phyloP scores from a whole-genome alignment of 1,140 invertebrate species.

The Micrasema longulum region DNA sequence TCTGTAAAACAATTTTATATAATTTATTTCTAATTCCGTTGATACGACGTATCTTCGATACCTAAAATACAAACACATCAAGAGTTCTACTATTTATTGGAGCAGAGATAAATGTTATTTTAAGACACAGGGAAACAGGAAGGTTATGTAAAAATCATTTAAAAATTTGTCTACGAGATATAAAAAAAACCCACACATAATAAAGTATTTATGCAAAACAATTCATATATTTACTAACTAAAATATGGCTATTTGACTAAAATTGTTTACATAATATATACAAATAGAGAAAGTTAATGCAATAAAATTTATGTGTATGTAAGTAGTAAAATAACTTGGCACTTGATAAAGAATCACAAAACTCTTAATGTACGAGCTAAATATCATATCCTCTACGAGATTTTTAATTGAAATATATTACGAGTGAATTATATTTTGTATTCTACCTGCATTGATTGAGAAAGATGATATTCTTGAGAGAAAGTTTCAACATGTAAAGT shows the following conservation, averaged over 20 bases:
- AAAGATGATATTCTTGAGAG: not conserved
- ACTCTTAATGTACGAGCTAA: constrained; percentile 4
- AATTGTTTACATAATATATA: too few species aligned
- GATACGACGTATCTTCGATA: not conserved
- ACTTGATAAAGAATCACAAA: constrained; percentile 25
- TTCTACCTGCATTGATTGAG: constrained; percentile 2
- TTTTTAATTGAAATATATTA: constrained; percentile 13
- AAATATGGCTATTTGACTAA: constrained; percentile 27
- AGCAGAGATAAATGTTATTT: constrained; percentile 11
- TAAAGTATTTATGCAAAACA: constrained; percentile 6
- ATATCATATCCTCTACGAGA: constrained; percentile 19
- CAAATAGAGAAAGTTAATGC: constrained; percentile 5
- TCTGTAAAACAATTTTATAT: not conserved
- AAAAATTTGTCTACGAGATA: constrained; percentile 7
- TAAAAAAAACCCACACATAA: constrained; percentile 7
- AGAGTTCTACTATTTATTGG: too few species aligned
- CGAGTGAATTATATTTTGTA: not conserved
- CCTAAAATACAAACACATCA: not conserved
- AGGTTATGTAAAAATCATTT: too few species aligned
- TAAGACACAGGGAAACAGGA: constrained; percentile 14
- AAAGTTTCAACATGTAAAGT: constrained; percentile 4
- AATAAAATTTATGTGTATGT: too few species aligned
- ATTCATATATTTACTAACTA: too few species aligned
- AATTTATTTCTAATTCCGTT: not conserved
- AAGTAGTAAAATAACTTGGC: constrained; percentile 14